phyloP scores from a whole-genome alignment of 2,113 vertebrate genomes.

The Hymenochirus boettgeri region DNA sequence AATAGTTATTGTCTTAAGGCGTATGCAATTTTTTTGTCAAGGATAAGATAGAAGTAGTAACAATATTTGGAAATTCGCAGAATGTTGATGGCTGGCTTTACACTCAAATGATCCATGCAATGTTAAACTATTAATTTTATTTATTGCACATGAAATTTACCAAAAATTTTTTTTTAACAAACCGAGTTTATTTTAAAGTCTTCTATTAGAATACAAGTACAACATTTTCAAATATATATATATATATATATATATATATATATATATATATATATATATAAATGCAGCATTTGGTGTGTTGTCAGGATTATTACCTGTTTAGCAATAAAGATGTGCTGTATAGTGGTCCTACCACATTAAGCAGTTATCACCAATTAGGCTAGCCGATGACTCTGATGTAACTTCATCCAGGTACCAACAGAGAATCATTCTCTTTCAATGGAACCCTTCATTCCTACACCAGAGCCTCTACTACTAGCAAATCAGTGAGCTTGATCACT shows the following conservation, averaged over 20 bases:
- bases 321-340: neutral
- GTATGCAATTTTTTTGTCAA: too few species aligned
- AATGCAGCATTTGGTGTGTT: constrained; percentile 9
- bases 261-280: too few species aligned
- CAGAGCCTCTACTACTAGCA: constrained; percentile 38
- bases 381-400: constrained; percentile 53
- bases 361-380: neutral
- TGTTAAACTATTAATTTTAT: neutral
- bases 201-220: constrained; percentile 34
- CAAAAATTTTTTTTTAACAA: neutral
- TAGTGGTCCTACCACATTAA: neutral
- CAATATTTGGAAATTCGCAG: neutral
- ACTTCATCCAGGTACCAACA: constrained; percentile 66
- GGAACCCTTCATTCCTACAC: constrained; percentile 68
- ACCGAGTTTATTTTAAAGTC: neutral
- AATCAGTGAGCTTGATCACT: neutral
- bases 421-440: constrained; percentile 66
- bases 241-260: too few species aligned
- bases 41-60: neutral
- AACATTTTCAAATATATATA: constrained; percentile 20
- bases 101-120: neutral
- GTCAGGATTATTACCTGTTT: neutral
- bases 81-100: neutral
- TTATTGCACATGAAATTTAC: too few species aligned
- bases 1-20: too few species aligned